Evolutionary conservation across 2,888 invertebrate genomes (phyloP).

Genomic region (Zelleria hepariella): DNA sequence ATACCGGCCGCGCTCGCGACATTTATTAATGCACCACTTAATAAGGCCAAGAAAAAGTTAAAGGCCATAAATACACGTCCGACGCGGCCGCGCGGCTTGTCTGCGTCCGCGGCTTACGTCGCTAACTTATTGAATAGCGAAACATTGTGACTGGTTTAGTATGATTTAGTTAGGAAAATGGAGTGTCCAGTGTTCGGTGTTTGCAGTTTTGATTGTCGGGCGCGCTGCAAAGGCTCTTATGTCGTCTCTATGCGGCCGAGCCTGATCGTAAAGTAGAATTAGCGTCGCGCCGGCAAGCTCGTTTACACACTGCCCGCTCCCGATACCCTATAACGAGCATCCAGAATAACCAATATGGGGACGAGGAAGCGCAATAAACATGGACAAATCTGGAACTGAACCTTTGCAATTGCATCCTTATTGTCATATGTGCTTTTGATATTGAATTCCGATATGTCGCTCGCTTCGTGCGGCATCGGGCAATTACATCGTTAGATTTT

Average conservation of each 20-base stretch:
- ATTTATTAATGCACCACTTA: conserved; percentile 19
- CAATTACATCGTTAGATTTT: not conserved
- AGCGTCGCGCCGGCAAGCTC: conserved; percentile 59
- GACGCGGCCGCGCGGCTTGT: too few species aligned
- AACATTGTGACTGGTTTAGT: conserved; percentile 34
- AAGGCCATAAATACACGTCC: not conserved
- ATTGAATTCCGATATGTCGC: not conserved
- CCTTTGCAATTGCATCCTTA: conserved; percentile 45
- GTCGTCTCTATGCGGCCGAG: conserved; percentile 44
- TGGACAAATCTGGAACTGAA: conserved; percentile 43
- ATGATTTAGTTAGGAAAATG: conserved; percentile 23
- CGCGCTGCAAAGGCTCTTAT: conserved; percentile 40
- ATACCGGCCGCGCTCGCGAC: conserved; percentile 39
- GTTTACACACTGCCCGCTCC: conserved; percentile 63
- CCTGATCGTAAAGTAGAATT: conserved; percentile 66
- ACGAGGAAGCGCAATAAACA: conserved; percentile 56
- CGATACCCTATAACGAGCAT: conserved; percentile 53
- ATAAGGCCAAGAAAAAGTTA: conserved; percentile 32
- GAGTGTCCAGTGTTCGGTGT: conserved; percentile 28
- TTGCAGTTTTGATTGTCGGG: conserved; percentile 45
- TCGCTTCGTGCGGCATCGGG: not conserved
- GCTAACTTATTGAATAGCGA: conserved; percentile 19
- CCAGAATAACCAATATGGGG: conserved; percentile 48
- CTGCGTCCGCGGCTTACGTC: not conserved
- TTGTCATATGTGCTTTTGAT: conserved; percentile 15